These are phyloP conservation scores for Crocallis elinguaria DNA, from an alignment of 2,888 invertebrate genomes.

Conservation along the genomic window DNA sequence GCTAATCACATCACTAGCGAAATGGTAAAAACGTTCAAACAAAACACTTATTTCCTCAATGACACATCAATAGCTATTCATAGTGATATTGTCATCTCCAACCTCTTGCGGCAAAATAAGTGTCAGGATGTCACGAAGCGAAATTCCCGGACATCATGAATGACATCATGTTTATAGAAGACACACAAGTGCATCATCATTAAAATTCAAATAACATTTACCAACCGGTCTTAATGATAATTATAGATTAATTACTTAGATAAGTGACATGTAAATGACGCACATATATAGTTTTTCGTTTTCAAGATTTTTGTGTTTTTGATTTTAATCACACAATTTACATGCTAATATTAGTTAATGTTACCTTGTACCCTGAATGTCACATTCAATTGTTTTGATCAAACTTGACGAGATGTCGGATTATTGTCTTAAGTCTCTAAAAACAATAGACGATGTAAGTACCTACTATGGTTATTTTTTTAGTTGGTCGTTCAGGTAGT, in stretches of 20 bases:
- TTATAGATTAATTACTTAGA: slow-evolving; percentile 28
- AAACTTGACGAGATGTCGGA: no score
- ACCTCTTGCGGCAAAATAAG: slow-evolving; percentile 11
- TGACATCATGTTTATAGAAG: slow-evolving; percentile 29
- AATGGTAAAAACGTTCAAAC: slow-evolving; percentile 1
- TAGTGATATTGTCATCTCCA: slow-evolving; percentile 19
- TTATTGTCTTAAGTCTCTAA: no score
- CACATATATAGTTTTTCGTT: slow-evolving; percentile 8
- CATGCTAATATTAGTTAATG: background rate
- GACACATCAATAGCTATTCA: slow-evolving; percentile 16
- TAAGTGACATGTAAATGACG: slow-evolving; percentile 25
- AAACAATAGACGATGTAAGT: no score
- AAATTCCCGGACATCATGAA: slow-evolving; percentile 27
- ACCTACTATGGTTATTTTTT: no score
- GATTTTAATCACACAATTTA: slow-evolving; percentile 11
- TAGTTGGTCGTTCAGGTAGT: no score
- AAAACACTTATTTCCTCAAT: background rate
- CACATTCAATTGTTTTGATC: slow-evolving; percentile 25
- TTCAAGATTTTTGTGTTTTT: slow-evolving; percentile 3
- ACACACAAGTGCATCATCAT: slow-evolving; percentile 21
- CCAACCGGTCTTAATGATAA: slow-evolving; percentile 23
- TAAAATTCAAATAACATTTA: slow-evolving; percentile 9
- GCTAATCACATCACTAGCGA: background rate
- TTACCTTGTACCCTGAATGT: slow-evolving; percentile 11
- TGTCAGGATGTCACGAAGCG: slow-evolving; percentile 26